Evolutionary conservation across 2,888 invertebrate species (phyloP), one percentile per base, ranked within the genome.

Genomic region (Sminthurides aquaticus): DNA sequence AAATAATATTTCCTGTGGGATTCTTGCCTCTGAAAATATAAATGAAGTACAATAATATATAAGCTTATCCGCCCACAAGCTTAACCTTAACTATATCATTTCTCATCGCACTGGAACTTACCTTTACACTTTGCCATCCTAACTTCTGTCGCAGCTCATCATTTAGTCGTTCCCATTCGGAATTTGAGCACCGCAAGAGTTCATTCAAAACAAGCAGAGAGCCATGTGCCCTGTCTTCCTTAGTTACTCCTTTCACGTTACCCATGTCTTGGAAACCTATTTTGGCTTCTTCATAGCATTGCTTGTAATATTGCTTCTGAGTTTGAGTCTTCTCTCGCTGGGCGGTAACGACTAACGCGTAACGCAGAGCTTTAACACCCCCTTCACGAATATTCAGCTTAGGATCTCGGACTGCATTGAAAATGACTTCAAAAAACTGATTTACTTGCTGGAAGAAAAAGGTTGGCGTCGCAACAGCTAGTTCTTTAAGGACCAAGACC

Each of bases 381-480:
- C 90, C 91, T 78, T 96, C 93, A 58, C 98, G 84, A 68, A 98
- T 91, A 43, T 88, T 86, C 3, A 90, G 87, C 80, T 95, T 96
- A 0, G 91, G 88, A 80, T 97, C 96, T 74, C 91, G 86, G 56
- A 96, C 85, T 0, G 94, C 93, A 77, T 89, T 88, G 76, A 96
- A 90, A 70, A 97, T 93, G 62, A 91, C 87, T 69, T 96, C 96
- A 78, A 97, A 96, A 79, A 94, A 94, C 22, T 89, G 88, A 20
- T 91, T 89, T 1, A 93, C 91, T 81, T 92, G 92, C 78, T 93
- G 93, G 77, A 91, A 98, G 79, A 99, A 99, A 78, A 96, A 95
- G 8, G 97, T 97, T 0, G 97, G 97, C 83, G 96, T 92, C 11
- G 91, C 91, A 34, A 92, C 87, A 2, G 98, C 98, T 57, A 99